Conservation (phyloP, 2,888 invertebrate species). For the Cyrtodaria siliqua region DNA sequence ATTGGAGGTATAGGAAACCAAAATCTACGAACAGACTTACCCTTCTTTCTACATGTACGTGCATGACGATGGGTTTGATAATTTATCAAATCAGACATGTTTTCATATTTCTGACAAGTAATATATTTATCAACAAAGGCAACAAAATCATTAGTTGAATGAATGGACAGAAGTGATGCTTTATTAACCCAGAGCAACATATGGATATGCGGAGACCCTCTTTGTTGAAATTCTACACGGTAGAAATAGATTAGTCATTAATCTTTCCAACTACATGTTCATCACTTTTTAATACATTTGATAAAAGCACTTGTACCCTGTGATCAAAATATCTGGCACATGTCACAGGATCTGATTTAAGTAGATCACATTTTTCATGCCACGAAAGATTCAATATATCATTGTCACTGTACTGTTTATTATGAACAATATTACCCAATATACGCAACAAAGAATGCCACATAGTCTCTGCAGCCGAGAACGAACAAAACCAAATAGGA, state of each 20-base stretch:
- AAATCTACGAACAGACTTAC: slow-evolving; percentile 36
- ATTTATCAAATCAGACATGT: slow-evolving; percentile 16
- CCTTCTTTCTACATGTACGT: slow-evolving; percentile 20
- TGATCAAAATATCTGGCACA: slow-evolving; percentile 45
- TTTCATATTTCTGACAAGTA: slow-evolving; percentile 15
- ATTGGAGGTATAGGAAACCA: slow-evolving; percentile 33
- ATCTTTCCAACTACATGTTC: slow-evolving; percentile 35
- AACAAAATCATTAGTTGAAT: background rate
- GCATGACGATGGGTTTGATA: slow-evolving; percentile 39
- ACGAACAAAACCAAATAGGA: slow-evolving; percentile 36
- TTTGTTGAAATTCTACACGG: slow-evolving; percentile 56
- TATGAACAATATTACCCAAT: slow-evolving; percentile 20
- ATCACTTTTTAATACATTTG: slow-evolving; percentile 20
- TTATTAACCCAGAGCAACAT: slow-evolving; percentile 57
- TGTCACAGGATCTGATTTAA: slow-evolving; percentile 52
- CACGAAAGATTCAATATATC: slow-evolving; percentile 22
- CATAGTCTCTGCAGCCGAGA: slow-evolving; percentile 62
- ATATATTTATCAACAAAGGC: slow-evolving; percentile 22
- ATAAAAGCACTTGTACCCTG: slow-evolving; percentile 43
- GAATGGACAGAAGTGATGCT: slow-evolving; percentile 16
- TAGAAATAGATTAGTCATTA: slow-evolving; percentile 29
- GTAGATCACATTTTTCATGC: slow-evolving; percentile 23
- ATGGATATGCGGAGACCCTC: slow-evolving; percentile 60
- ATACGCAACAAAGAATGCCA: slow-evolving; percentile 49
- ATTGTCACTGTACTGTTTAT: slow-evolving; percentile 25